Evolutionary conservation across 1,140 invertebrate genomes (phyloP).

Genomic region (Aphaenogaster ashmeadi): DNA sequence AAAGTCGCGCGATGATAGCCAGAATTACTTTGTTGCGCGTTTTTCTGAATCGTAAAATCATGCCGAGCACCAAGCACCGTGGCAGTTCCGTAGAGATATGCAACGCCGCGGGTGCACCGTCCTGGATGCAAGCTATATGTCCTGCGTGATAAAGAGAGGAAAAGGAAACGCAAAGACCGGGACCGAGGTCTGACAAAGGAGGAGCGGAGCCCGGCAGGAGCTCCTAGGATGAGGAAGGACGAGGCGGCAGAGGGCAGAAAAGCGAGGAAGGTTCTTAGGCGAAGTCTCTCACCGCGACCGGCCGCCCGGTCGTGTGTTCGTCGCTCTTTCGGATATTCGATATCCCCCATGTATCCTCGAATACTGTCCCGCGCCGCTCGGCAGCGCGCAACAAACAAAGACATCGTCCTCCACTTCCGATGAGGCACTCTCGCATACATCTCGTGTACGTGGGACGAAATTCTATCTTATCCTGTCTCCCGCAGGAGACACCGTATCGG

Average conservation of each 20-base stretch:
- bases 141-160: constrained; percentile 72
- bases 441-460: constrained; percentile 54
- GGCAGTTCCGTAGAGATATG: constrained; percentile 15
- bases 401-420: constrained; percentile 82
- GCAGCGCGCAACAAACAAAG: constrained; percentile 79
- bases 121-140: constrained; percentile 53
- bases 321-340: constrained; percentile 74
- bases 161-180: constrained; percentile 68
- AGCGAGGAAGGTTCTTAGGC: constrained; percentile 69
- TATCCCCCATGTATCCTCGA: constrained; percentile 66
- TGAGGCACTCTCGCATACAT: constrained; percentile 42
- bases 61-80: constrained; percentile 20
- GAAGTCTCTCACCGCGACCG: constrained; percentile 63
- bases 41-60: constrained; percentile 53
- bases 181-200: constrained; percentile 80
- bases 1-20: neutral
- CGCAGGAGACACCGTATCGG: neutral
- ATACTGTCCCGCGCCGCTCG: constrained; percentile 65
- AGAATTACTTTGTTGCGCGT: constrained; percentile 10
- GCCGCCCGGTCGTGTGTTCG: constrained; percentile 64
- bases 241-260: constrained; percentile 58
- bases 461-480: constrained; percentile 70
- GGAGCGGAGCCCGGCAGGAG: constrained; percentile 5
- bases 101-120: constrained; percentile 43
- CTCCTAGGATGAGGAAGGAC: constrained; percentile 24